phyloP scores from a whole-genome alignment of 2,888 invertebrate species.

The Mesopsocus fuscifrons region DNA sequence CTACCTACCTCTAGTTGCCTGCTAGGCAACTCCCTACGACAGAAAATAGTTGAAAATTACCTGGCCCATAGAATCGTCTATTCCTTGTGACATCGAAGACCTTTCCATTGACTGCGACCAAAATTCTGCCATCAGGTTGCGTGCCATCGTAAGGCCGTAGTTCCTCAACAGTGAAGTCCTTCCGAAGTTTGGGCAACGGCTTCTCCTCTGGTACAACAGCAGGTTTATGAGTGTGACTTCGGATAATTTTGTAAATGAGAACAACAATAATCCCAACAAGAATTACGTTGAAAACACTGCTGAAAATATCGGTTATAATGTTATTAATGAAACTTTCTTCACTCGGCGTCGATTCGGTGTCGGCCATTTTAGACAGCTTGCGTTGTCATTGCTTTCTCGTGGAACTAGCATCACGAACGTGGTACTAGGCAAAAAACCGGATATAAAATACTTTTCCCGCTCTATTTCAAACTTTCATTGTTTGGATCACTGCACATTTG shows the following conservation, averaged over 20 bases:
- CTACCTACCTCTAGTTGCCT: too few relatives aligned
- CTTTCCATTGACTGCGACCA: conserved; percentile 85
- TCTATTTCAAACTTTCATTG: too few relatives aligned
- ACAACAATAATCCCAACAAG: conserved; percentile 47
- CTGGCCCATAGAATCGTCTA: conserved; percentile 83
- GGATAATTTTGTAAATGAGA: conserved; percentile 55
- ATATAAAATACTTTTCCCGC: too few relatives aligned
- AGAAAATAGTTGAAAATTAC: too few relatives aligned
- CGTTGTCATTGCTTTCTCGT: conserved; percentile 4
- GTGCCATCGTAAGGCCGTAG: conserved; percentile 71
- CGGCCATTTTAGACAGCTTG: conserved; percentile 12
- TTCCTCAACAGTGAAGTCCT: conserved; percentile 78
- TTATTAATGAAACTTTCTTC: conserved; percentile 17
- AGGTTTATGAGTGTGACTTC: conserved; percentile 23
- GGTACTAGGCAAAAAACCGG: too few relatives aligned
- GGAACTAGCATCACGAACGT: not conserved
- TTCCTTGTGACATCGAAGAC: conserved; percentile 90
- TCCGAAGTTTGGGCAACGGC: conserved; percentile 58
- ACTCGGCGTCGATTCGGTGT: conserved; percentile 8
- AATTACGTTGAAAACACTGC: conserved; percentile 49
- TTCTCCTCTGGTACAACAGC: conserved; percentile 28
- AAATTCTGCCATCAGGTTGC: conserved; percentile 67
- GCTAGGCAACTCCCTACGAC: too few relatives aligned
- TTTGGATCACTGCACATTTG: too few relatives aligned
- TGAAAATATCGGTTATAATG: conserved; percentile 39